Percentiles rank a stretch among this genome's conserved stretches.
Evolutionary conservation across 2,797 vertebrate genomes (phyloP).

Genomic region (Natrix natrix): DNA sequence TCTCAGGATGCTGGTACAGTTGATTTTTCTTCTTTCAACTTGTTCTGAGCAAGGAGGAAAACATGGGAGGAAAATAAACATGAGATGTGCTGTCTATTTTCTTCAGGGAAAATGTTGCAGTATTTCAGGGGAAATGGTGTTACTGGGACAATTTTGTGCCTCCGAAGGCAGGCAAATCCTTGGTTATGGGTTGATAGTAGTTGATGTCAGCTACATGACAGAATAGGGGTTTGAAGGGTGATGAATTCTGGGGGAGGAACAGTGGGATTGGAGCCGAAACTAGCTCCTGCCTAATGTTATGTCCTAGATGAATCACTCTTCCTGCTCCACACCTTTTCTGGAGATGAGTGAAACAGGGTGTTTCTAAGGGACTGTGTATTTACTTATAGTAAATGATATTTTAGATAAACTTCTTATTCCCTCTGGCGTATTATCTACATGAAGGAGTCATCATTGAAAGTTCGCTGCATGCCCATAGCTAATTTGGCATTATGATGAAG

Average conservation of each 20-base stretch:
- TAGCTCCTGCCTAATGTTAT: not conserved
- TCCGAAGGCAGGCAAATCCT: not conserved
- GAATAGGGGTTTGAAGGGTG: not conserved
- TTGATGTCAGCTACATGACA: not conserved
- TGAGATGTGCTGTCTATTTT: not conserved
- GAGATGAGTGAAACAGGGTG: conserved; percentile 29
- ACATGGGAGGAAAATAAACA: not conserved
- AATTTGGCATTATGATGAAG: not conserved
- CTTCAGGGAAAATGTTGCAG: not conserved
- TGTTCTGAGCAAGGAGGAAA: not conserved
- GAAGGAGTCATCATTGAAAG: not conserved
- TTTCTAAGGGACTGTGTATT: not conserved
- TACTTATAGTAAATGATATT: not conserved
- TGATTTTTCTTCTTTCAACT: not conserved
- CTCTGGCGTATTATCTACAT: not conserved
- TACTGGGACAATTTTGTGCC: not conserved
- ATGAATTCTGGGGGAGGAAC: not conserved
- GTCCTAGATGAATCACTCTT: not conserved
- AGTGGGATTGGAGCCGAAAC: not conserved
- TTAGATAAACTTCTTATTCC: accelerated
- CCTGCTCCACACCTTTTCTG: conserved; percentile 18
- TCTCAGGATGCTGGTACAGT: not conserved
- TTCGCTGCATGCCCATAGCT: not conserved
- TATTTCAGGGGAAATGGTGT: not conserved
- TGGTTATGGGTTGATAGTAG: not conserved